These are phyloP conservation scores for Cossypha heuglini DNA, from an alignment of 2,797 vertebrate species.

Conservation along the genomic window DNA sequence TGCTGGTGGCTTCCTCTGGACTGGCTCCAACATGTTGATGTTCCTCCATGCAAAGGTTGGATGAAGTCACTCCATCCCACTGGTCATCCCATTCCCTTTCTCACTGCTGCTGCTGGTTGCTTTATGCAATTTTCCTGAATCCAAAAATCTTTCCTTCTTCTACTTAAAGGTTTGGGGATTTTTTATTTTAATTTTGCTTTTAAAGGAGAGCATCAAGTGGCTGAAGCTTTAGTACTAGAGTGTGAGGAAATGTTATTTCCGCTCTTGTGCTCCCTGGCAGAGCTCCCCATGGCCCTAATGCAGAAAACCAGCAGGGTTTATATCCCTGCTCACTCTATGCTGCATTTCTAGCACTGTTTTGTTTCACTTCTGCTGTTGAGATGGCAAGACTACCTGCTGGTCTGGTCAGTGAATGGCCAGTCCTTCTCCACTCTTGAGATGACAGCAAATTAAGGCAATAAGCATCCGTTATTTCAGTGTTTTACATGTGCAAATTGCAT, in stretches of 20 bases:
- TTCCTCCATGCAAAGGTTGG: neutral
- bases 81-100: neutral
- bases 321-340: neutral
- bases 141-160: neutral
- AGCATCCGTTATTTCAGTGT: neutral
- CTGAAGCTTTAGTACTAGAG: neutral
- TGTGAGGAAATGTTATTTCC: neutral
- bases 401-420: neutral
- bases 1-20: neutral
- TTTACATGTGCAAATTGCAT: neutral
- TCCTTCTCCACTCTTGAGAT: neutral
- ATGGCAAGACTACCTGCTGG: neutral
- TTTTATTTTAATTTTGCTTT: neutral
- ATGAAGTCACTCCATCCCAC: neutral
- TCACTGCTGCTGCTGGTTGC: neutral
- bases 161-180: neutral
- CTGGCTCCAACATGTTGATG: rapidly evolving
- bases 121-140: neutral
- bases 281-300: neutral
- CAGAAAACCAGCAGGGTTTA: neutral
- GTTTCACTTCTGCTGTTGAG: neutral
- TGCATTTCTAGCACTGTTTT: neutral
- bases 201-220: neutral
- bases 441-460: neutral
- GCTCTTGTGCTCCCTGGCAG: neutral